Percentiles rank a stretch among this genome's conserved stretches.
phyloP scores from a whole-genome alignment of 2,113 vertebrate species.

The Riparia riparia region DNA sequence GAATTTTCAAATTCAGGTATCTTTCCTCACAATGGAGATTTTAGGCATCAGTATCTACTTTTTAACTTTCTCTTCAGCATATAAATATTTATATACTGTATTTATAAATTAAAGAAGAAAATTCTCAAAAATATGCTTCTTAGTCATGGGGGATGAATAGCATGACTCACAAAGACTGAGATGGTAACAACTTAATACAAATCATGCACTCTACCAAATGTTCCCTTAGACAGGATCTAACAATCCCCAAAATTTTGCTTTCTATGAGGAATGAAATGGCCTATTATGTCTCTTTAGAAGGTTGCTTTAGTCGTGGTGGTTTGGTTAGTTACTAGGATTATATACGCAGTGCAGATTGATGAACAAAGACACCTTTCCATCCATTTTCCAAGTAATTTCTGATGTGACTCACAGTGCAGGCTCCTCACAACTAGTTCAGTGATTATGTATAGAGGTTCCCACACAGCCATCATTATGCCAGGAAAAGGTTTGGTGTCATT shows the following conservation, averaged over 20 bases:
- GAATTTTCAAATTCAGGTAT: background rate
- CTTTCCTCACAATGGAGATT: background rate
- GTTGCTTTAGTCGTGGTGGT: background rate
- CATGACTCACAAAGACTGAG: constrained; percentile 35
- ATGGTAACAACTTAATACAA: background rate
- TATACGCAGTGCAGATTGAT: background rate
- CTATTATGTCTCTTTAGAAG: background rate
- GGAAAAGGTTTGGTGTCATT: background rate
- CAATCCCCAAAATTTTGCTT: background rate
- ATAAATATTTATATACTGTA: constrained; percentile 42
- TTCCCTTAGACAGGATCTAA: background rate
- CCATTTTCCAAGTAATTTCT: background rate
- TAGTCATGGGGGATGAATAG: constrained; percentile 25
- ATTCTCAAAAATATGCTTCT: constrained; percentile 35
- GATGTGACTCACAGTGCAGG: background rate
- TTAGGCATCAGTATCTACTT: background rate
- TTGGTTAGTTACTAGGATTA: background rate
- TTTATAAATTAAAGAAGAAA: constrained; percentile 49
- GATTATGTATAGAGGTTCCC: background rate
- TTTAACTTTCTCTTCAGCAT: background rate
- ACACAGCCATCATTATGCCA: background rate
- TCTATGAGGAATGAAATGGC: background rate
- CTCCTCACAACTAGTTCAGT: background rate
- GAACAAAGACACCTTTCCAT: background rate
- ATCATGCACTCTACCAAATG: background rate